Base-by-base conservation (phyloP, 37 sponge, comb jelly and placozoan species). In the Spongilla lacustris region DNA sequence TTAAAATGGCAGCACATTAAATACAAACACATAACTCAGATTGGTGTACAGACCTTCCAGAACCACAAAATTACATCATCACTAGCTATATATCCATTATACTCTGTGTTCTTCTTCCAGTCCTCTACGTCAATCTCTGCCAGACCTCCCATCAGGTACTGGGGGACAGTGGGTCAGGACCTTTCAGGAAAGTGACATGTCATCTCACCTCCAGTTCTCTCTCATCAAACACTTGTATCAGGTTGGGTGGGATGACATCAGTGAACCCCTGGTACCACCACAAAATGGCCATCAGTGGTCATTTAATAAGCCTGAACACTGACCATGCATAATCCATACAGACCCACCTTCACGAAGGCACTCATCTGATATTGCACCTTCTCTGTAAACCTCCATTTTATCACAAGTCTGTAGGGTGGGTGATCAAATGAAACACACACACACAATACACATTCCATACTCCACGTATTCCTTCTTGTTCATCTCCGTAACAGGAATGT, bases 51-150 rank as follows among this genome's bases (percentile, higher is more conserved):
- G 4, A 95, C 96, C 92, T 97, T 95, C 99, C 99, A 99, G 89
- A 97, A 97, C 99, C 99, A 99, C 26, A 85, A 81, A 17, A 97
- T 80, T 22, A 92, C 82, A 14, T 87, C 77, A 36, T 99, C 92
- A 24, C 19, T 35, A 4, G 88, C 76, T 30, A 69, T 37, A 76
- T 95, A 97, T 46, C 88, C 89, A 28, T 68, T 69, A 71, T 92
- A 95, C 10, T 91, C 93, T n/a, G 99, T 99, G 89, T 99, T 91
- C 78, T 74, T 99, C 71, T 81, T 88, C 99, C 99, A 99, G 88
- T 99, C 99, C 27, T 93, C 87, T n/a, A 97, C 89, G 68, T 99
- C 97, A 83, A 99, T 97, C 89, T 95, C 87, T 74, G 92, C 94
- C 70, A 99, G 74, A 17, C 99, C 99, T 77, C 99, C 92, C 78